phyloP scores from a whole-genome alignment of 2,888 invertebrate genomes.

The Ecdyonurus torrentis region DNA sequence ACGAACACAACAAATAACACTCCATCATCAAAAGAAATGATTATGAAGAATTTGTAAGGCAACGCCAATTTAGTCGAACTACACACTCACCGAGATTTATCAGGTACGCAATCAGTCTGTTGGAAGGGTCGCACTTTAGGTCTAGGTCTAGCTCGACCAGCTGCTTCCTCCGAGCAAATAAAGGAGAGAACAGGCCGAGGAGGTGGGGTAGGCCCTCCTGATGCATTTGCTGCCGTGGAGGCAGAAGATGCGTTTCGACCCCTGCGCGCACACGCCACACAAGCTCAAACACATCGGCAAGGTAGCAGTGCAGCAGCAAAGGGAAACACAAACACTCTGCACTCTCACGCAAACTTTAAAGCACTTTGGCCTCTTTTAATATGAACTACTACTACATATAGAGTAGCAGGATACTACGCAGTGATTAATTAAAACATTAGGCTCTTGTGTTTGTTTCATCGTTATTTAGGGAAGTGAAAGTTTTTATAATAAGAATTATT shows the following conservation, averaged over 20 bases:
- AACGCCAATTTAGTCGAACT: neutral
- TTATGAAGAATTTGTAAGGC: neutral
- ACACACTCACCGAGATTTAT: slow-evolving; percentile 15
- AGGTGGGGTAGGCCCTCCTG: slow-evolving; percentile 10
- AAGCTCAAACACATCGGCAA: neutral
- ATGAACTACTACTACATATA: too few relatives aligned
- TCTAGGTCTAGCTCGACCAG: slow-evolving; percentile 12
- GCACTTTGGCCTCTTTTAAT: too few relatives aligned
- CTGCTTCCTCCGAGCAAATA: slow-evolving; percentile 9
- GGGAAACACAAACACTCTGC: too few relatives aligned
- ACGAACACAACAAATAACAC: too few relatives aligned
- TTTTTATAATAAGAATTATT: too few relatives aligned
- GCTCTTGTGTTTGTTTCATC: too few relatives aligned
- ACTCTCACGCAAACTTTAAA: too few relatives aligned
- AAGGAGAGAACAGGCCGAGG: slow-evolving; percentile 10
- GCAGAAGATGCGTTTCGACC: neutral
- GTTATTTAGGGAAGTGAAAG: too few relatives aligned
- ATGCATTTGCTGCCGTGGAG: neutral
- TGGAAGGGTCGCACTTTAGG: slow-evolving; percentile 13
- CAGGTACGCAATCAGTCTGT: slow-evolving; percentile 14
- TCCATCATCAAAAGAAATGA: too few relatives aligned
- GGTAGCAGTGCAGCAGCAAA: neutral
- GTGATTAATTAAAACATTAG: too few relatives aligned
- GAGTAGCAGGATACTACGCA: too few relatives aligned
- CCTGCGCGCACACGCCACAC: neutral